Base-by-base conservation (phyloP, 1,140 invertebrate species). In the Charaxes varanes region DNA sequence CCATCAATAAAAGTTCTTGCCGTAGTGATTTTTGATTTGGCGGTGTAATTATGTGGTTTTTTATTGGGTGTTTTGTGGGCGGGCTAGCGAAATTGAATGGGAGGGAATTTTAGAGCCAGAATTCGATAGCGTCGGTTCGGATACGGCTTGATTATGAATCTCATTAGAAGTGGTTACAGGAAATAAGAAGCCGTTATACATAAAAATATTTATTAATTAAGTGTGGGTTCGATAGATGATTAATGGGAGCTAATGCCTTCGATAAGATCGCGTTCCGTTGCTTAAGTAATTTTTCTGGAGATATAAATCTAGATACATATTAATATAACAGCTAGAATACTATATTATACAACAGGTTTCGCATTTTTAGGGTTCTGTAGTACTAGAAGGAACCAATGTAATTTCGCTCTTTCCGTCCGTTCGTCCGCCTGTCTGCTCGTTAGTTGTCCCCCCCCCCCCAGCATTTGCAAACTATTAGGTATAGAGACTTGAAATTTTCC, bases 81-180 rank as follows among this genome's bases (percentile, higher is more conserved):
- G 63, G 69, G 54, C 44, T 43, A 60, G 69, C 62, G 63, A 74
- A 73, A 68, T 69, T 74, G 62, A 56, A 65, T 74, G 66, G 70
- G 64, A 52, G 67, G 62, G 43, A 48, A 44, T 46, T 32, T n/a
- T 58, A 42, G 49, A 45, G 32, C 33, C 43, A 48, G 47, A 57
- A 55, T 58, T 61, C 40, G 37, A 51, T 46, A 32, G 30, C n/a
- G n/a, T n/a, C n/a, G 44, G 38, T 36, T 44, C 34, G 41, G 40
- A 43, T 47, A 46, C 45, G 41, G 44, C 49, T 60, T 52, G 40
- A 60, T 55, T 60, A 49, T 40, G 37, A 37, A 49, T 55, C 32
- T 40, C 34, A 53, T 46, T 44, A 35, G 32, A 27, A 19, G 24
- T 43, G 24, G 26, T 35, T 26, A 43, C 41, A 43, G 41, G 41